phyloP scores from a whole-genome alignment of 2,888 invertebrate species.

The Octodonta nipae region DNA sequence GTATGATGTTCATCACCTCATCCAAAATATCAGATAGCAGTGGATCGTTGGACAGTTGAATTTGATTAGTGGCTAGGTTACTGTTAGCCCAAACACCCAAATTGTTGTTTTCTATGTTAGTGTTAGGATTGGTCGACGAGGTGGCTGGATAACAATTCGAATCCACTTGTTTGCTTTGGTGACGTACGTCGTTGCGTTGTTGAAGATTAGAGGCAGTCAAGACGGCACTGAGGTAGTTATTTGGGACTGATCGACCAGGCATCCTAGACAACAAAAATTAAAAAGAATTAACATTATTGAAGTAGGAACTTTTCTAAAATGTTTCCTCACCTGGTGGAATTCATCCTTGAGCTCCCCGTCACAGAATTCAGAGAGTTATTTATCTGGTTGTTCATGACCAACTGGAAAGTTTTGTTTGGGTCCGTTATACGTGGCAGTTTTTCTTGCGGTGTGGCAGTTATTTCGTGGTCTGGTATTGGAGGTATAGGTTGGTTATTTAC shows the following conservation, averaged over 20 bases:
- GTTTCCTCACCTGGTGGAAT: conserved; percentile 3
- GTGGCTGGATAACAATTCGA: conserved; percentile 22
- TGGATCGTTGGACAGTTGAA: conserved; percentile 42
- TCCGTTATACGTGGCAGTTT: conserved; percentile 41
- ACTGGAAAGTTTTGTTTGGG: conserved; percentile 22
- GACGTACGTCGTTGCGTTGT: conserved; percentile 23
- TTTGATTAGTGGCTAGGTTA: conserved; percentile 6
- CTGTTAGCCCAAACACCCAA: conserved; percentile 32
- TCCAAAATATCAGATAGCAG: conserved; percentile 73
- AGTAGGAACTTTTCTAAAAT: background rate
- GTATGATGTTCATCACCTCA: conserved; percentile 28
- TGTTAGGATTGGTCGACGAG: conserved; percentile 26
- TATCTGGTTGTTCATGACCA: conserved; percentile 18
- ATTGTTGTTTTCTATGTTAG: conserved; percentile 2
- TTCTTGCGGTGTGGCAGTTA: conserved; percentile 59
- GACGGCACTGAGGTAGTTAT: conserved; percentile 32
- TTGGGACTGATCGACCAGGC: conserved; percentile 27
- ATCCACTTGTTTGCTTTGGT: conserved; percentile 21
- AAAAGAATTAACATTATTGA: background rate
- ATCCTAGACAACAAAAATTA: conserved; percentile 8
- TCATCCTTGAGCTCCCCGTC: conserved; percentile 7
- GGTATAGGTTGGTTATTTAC: conserved; percentile 46
- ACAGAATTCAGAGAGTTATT: background rate
- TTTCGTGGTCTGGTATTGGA: conserved; percentile 48
- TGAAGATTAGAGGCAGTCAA: conserved; percentile 31